phyloP scores from a whole-genome alignment of 2,797 vertebrate genomes.

The Salmo trutta region DNA sequence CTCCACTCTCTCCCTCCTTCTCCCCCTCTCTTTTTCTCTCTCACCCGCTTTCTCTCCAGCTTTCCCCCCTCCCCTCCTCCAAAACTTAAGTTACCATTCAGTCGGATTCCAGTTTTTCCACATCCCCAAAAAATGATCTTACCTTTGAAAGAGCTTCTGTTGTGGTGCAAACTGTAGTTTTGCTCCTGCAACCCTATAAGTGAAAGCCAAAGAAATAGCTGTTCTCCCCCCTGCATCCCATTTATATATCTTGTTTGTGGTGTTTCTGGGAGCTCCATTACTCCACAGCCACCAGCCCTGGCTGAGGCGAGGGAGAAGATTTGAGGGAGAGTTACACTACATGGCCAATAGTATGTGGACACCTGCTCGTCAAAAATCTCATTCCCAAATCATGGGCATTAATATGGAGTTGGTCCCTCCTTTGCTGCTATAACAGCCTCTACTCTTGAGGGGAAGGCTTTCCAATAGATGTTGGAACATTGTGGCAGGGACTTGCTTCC shows the following conservation, averaged over 20 bases:
- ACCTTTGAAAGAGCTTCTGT: conserved; percentile 52
- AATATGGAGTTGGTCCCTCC: conserved; percentile 11
- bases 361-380: no score
- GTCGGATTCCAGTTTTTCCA: conserved; percentile 22
- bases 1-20: background rate
- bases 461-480: no score
- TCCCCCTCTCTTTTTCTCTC: background rate
- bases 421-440: conserved; percentile 33
- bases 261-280: conserved; percentile 66
- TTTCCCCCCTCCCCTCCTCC: conserved; percentile 16
- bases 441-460: no score
- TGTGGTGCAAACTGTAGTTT: conserved; percentile 64
- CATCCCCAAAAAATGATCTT: conserved; percentile 67
- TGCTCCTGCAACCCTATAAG: conserved; percentile 57
- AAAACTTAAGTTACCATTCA: conserved; percentile 40
- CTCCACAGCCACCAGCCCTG: conserved; percentile 62
- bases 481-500: no score
- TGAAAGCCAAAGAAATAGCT: conserved; percentile 70
- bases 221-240: conserved; percentile 65
- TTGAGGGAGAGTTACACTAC: conserved; percentile 52
- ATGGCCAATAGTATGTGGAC: no score
- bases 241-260: conserved; percentile 76
- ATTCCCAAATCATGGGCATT: no score
- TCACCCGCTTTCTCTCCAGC: no score
- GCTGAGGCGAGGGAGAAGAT: conserved; percentile 25